phyloP scores from a whole-genome alignment of 2,888 invertebrate genomes.

The Emesis castigata region DNA sequence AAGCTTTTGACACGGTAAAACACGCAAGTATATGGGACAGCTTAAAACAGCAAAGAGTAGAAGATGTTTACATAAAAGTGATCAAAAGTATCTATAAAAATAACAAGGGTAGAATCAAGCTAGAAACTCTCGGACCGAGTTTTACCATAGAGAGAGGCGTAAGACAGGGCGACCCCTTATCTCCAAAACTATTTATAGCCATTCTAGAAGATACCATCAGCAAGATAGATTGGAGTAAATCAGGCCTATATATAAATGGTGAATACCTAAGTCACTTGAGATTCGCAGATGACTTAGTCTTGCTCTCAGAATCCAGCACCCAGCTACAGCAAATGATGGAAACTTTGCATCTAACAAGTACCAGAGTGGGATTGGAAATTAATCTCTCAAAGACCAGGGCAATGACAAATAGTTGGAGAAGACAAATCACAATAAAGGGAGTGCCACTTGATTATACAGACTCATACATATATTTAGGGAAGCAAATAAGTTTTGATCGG shows the following conservation, averaged over 20 bases:
- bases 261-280: not conserved
- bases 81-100: too few species aligned
- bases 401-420: constrained; percentile 32
- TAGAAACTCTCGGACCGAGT: too few species aligned
- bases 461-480: constrained; percentile 28
- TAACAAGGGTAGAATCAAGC: too few species aligned
- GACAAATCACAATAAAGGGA: constrained; percentile 27
- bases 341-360: constrained; percentile 12
- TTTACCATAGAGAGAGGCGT: too few species aligned
- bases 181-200: too few species aligned
- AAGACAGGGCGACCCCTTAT: too few species aligned
- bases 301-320: not conserved
- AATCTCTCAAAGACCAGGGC: not conserved
- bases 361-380: not conserved
- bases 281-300: not conserved
- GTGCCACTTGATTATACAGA: constrained; percentile 31
- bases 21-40: too few species aligned
- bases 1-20: too few species aligned
- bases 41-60: too few species aligned
- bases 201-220: too few species aligned
- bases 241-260: not conserved
- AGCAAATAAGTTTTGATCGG: not conserved
- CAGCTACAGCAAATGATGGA: constrained; percentile 18
- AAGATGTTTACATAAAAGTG: too few species aligned
- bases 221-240: too few species aligned